Conservation (phyloP, 1,140 invertebrate genomes). For the Triops cancriformis region DNA sequence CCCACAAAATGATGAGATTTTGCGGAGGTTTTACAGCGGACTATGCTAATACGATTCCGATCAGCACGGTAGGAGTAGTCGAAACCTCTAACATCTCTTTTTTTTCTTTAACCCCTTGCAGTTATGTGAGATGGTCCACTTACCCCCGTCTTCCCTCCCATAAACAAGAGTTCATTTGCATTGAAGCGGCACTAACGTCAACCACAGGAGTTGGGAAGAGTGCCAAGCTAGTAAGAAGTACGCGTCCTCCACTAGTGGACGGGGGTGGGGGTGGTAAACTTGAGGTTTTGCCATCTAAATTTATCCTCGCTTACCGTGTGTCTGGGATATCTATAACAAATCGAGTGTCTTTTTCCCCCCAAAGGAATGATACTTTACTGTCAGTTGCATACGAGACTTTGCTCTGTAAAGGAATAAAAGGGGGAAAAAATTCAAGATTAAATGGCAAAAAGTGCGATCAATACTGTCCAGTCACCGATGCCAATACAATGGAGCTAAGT, state of each 20-base stretch:
- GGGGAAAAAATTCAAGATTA: background rate
- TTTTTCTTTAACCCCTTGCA: background rate
- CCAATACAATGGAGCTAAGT: background rate
- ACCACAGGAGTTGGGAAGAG: background rate
- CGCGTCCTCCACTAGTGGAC: background rate
- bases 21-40: background rate
- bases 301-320: background rate
- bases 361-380: background rate
- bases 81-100: background rate
- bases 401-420: background rate
- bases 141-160: background rate
- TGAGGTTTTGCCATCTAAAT: background rate
- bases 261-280: background rate
- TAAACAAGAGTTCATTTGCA: constrained; percentile 14
- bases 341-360: background rate
- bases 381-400: background rate
- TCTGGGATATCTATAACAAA: background rate
- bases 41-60: background rate
- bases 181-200: constrained; percentile 9
- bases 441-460: background rate
- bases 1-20: background rate
- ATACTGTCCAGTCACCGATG: background rate
- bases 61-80: background rate
- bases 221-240: background rate
- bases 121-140: constrained; percentile 1